These are phyloP conservation scores for Prunella himalayana DNA, from an alignment of 2,113 vertebrate genomes.

Conservation along the genomic window DNA sequence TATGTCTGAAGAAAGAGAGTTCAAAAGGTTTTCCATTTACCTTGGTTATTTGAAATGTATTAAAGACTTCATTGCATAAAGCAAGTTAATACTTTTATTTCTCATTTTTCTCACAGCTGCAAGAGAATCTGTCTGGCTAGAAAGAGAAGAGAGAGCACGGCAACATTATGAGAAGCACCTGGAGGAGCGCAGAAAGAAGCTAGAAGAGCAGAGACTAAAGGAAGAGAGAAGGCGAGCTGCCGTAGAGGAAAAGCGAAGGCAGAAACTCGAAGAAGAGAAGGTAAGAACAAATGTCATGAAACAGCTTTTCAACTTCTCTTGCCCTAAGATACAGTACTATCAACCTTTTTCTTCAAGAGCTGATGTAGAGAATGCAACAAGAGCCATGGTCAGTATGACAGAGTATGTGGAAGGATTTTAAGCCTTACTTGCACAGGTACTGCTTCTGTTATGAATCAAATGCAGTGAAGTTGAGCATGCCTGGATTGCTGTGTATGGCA, in stretches of 20 bases:
- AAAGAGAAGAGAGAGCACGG: constrained; percentile 84
- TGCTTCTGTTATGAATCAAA: neutral
- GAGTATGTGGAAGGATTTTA: neutral
- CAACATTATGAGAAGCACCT: constrained; percentile 90
- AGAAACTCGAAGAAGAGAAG: constrained; percentile 89
- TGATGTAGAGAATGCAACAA: neutral
- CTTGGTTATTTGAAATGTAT: neutral
- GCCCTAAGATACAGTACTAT: neutral
- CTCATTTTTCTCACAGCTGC: constrained; percentile 69
- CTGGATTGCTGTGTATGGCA: neutral
- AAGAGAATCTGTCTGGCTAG: constrained; percentile 86
- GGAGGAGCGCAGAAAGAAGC: constrained; percentile 83
- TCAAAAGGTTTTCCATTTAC: neutral
- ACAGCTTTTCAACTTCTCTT: neutral
- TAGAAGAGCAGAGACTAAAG: constrained; percentile 88
- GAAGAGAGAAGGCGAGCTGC: constrained; percentile 86
- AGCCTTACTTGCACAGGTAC: neutral
- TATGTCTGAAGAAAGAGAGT: neutral
- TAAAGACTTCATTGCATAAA: neutral
- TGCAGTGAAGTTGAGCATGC: neutral
- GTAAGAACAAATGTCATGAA: constrained; percentile 51
- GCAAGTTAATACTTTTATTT: neutral
- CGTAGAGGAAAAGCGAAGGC: constrained; percentile 90
- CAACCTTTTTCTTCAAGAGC: neutral
- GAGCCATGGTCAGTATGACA: neutral